Conservation (phyloP, 2,797 vertebrate species). For the Trachops cirrhosus region DNA sequence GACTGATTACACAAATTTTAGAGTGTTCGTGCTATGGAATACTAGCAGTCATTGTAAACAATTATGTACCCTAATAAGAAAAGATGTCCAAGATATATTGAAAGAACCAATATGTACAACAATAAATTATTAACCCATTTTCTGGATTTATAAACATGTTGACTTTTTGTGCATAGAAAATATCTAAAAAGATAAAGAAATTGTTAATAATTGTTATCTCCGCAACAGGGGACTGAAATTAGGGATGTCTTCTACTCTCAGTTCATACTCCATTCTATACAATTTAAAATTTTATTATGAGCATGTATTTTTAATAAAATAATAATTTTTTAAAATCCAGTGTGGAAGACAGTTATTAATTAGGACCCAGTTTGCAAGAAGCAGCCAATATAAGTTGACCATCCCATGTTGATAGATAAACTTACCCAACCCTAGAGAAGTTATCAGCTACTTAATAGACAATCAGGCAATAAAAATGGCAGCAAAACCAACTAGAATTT, state of each 20-base stretch:
- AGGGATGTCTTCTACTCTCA: not conserved
- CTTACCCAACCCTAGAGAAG: not conserved
- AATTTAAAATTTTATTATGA: not conserved
- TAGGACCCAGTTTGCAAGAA: not conserved
- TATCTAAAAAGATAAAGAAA: not conserved
- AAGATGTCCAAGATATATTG: not conserved
- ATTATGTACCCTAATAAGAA: not conserved
- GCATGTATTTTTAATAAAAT: not conserved
- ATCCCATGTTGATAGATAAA: not conserved
- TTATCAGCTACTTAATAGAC: not conserved
- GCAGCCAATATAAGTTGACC: not conserved
- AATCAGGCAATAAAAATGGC: slow-evolving; percentile 5
- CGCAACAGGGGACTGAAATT: not conserved
- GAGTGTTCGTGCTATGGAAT: not conserved
- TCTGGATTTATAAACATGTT: not conserved
- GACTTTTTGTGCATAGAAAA: not conserved
- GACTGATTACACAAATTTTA: not conserved
- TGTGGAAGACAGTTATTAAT: not conserved
- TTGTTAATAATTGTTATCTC: not conserved
- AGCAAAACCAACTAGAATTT: not conserved
- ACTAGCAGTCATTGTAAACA: not conserved
- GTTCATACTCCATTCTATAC: not conserved
- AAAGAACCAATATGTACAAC: not conserved
- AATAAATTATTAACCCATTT: not conserved
- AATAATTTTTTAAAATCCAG: not conserved